Percentiles rank a stretch among this genome's conserved stretches.
These are phyloP conservation scores for Erebia palarica DNA, from an alignment of 2,888 invertebrate species.

Conservation along the genomic window DNA sequence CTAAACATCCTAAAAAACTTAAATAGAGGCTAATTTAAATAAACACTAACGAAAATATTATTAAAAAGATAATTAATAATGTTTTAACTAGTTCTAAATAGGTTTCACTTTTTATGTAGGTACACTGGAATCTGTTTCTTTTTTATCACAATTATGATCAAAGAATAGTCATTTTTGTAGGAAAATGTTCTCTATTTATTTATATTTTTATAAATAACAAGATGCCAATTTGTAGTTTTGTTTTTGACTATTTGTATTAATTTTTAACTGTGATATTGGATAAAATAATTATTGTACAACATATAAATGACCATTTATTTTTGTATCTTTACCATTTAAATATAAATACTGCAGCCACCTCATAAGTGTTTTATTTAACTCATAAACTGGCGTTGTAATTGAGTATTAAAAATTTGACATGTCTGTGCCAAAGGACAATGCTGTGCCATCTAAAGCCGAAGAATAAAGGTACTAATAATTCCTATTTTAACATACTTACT, in stretches of 20 bases:
- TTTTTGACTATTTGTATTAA: slow-evolving; percentile 3
- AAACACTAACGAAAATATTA: too few species aligned
- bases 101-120: not conserved
- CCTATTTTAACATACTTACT: not conserved
- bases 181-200: not conserved
- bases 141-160: not conserved
- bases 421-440: slow-evolving; percentile 43
- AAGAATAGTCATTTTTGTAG: not conserved
- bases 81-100: not conserved
- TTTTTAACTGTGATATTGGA: slow-evolving; percentile 18
- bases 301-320: slow-evolving; percentile 4
- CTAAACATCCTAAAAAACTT: not conserved
- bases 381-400: not conserved
- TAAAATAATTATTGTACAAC: not conserved
- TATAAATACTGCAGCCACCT: slow-evolving; percentile 3
- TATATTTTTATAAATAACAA: too few species aligned
- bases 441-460: slow-evolving; percentile 35
- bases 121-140: not conserved
- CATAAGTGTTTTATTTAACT: not conserved
- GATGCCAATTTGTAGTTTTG: too few species aligned
- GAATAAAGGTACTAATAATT: slow-evolving; percentile 35
- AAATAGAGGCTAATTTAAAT: too few species aligned
- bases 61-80: too few species aligned
- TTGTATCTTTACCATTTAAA: slow-evolving; percentile 12
- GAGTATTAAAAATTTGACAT: slow-evolving; percentile 35